Evolutionary conservation across 2,113 vertebrate genomes (phyloP), one percentile per base, ranked within the genome.

Genomic region (Lagenorhynchus albirostris): DNA sequence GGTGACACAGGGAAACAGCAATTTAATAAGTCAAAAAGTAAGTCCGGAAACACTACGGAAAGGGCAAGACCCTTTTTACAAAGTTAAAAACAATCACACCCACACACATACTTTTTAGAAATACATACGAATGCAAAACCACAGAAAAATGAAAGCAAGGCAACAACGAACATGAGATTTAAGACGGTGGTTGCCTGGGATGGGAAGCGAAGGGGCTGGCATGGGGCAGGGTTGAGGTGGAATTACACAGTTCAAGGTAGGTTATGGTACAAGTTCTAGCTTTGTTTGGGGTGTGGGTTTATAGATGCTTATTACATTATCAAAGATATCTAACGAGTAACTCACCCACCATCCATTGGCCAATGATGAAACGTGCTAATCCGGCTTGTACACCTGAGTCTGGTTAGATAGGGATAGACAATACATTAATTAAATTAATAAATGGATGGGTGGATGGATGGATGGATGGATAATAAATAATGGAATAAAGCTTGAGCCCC

Each of bases 221-320:
- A 1, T 23, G 8, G 70, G 41, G 38, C 18, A 4, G 0, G 21
- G n/a, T 15, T 13, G 0, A 47, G 18, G 13, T 47, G 11, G 41
- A 12, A 31, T 1, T 26, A 0, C 5, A 1, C 4, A 2, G 17
- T 71, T 8, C 13, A 31, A 17, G 33, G 26, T 1, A 13, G 31
- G 18, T 10, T 29, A 11, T 1, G 0, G 8, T 47, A 20, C 8
- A 47, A 26, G 77, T 8, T 50, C 62, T 29, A 15, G 58, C 15
- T 36, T 33, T 2, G 31, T 36, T 31, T 63, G n/a, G 5, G 29
- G 63, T 18, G 11, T 50, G 7, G 5, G 2, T 23, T 77, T 44
- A 6, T 1, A 36, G 47, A n/a, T 5, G 8, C 33, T 36, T 8
- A 13, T 2, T 36, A 11, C 7, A 5, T 50, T 60, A 26, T 4